Evolutionary conservation across 2,797 vertebrate genomes (phyloP), one percentile per base, ranked within the genome.

Genomic region (Cuculus canorus): DNA sequence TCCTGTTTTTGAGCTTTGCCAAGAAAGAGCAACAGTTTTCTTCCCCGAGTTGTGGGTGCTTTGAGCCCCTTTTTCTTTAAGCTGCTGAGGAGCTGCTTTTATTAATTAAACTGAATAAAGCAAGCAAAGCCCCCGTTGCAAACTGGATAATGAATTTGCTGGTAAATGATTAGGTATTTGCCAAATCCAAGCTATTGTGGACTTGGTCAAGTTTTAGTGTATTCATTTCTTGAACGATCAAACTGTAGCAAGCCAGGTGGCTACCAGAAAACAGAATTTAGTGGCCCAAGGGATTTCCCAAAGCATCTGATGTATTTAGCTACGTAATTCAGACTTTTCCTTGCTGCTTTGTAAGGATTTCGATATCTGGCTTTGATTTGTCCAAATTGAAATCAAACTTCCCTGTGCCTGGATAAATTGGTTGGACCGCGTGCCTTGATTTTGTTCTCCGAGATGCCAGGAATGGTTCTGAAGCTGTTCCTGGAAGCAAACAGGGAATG

Each of bases 361-460:
- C 3, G 9, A 11, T 13, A 4, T 32, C 12, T 35, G 71, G 1
- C 17, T 70, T 68, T 4, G n/a, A 24, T 57, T 12, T 9, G 13
- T n/a, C 47, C 4, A 1, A 43, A 1, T 1, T 14, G 52, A 43
- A 37, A 13, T 69, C 43, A 17, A 5, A 24, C 48, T 50, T 60
- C 4, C 9, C 37, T 8, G 14, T 11, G n/a, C 10, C 4, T 2
- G 45, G 17, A 18, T 48, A 5, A 43, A 37, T 1, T 0, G 11
- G 23, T 17, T 33, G 53, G 80, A 7, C 22, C 24, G 35, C 1
- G 13, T 4, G 21, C 47, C 63, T 71, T 76, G 47, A 18, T 56
- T 68, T 84, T 78, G 68, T 25, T 78, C 86, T 32, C 59, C 3
- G 43, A 21, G 72, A 9, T 61, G 32, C 0, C 47, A 77, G 12